Evolutionary conservation across 2,113 vertebrate species (phyloP).

Genomic region (Actenoides lindsayi): DNA sequence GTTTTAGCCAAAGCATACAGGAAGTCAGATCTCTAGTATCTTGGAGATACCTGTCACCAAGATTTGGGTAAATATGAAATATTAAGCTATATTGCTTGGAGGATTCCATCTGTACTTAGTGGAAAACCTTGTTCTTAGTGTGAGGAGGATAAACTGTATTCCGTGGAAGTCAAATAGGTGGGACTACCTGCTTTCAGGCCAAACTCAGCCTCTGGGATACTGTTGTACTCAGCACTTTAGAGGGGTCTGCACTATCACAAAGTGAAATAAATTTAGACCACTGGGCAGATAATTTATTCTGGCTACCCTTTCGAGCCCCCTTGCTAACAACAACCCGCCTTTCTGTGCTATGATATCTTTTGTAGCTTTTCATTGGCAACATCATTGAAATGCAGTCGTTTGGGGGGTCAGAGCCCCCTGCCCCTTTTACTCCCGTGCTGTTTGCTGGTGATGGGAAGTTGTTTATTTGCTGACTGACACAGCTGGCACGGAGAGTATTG

Average conservation of each 20-base stretch:
- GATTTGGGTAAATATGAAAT: neutral
- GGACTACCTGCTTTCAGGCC: neutral
- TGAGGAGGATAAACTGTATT: neutral
- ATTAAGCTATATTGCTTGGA: neutral
- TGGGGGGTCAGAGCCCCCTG: neutral
- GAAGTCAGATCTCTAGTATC: neutral
- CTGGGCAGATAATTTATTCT: neutral
- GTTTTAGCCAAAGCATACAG: neutral
- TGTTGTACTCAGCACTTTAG: neutral
- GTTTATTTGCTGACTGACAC: conserved; percentile 26
- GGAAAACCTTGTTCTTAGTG: neutral
- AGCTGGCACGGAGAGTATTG: neutral
- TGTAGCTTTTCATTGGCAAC: neutral
- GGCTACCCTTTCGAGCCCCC: neutral
- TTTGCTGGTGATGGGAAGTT: neutral
- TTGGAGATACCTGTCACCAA: too few species aligned
- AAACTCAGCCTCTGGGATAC: neutral
- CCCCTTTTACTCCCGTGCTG: neutral
- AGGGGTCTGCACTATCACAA: neutral
- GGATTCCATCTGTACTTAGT: neutral
- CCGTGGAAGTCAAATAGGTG: neutral
- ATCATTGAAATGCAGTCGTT: fast-evolving
- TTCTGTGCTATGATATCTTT: neutral
- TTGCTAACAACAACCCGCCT: neutral
- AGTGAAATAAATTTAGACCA: neutral